Conservation (phyloP, 2,797 vertebrate species). For the Sibirionetta formosa region DNA sequence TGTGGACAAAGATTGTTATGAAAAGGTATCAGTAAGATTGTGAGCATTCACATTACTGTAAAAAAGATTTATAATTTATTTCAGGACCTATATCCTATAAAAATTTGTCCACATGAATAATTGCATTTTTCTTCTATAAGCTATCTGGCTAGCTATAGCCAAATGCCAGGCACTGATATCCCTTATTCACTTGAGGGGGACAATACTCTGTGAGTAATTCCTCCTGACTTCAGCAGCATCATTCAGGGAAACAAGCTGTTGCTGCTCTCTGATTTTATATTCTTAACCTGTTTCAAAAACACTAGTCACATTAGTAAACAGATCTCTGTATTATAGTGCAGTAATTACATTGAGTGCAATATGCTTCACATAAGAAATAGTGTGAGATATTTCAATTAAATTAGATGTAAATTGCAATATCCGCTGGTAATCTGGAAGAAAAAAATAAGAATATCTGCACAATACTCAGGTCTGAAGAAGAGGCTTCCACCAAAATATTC, state of each 20-base stretch:
- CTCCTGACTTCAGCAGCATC: background rate
- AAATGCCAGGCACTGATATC: background rate
- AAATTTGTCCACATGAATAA: background rate
- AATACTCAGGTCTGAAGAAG: background rate
- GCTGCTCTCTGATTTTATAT: background rate
- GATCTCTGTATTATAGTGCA: background rate
- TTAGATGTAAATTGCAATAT: background rate
- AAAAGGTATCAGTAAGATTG: constrained; percentile 12
- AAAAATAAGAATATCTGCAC: background rate
- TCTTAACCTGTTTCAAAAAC: background rate
- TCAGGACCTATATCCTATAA: constrained; percentile 6
- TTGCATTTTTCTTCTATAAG: background rate
- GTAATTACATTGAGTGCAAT: background rate
- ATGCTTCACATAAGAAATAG: background rate
- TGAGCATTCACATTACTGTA: background rate
- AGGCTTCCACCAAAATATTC: background rate
- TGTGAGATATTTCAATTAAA: constrained; percentile 17
- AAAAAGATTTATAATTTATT: constrained; percentile 14
- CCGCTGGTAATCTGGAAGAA: constrained; percentile 9
- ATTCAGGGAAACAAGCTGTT: background rate
- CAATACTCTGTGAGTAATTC: background rate
- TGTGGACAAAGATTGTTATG: background rate
- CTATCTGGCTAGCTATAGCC: background rate
- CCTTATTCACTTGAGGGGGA: background rate
- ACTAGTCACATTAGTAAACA: background rate